phyloP scores from a whole-genome alignment of 2,113 vertebrate genomes.

The Anarhynchus alexandrinus region DNA sequence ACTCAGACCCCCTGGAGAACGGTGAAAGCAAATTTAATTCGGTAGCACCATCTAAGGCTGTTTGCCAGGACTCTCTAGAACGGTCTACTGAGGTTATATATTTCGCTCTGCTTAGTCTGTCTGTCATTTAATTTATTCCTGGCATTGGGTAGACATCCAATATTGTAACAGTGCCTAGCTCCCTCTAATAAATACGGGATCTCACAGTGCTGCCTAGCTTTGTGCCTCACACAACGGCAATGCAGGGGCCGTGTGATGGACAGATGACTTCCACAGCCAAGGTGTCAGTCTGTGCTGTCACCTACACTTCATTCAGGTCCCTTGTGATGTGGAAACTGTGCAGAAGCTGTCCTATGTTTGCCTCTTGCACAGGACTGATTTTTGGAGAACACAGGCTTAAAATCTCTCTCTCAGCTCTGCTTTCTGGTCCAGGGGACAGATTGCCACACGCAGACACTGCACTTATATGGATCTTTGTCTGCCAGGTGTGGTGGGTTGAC shows the following conservation, averaged over 20 bases:
- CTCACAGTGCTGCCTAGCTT: background rate
- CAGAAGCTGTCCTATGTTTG: background rate
- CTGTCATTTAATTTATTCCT: constrained; percentile 22
- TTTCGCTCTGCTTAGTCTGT: background rate
- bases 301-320: background rate
- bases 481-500: background rate
- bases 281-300: background rate
- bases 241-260: background rate
- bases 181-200: background rate
- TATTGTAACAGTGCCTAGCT: background rate
- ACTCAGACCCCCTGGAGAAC: background rate
- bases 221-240: rapidly evolving
- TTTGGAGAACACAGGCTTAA: background rate
- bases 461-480: background rate
- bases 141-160: background rate
- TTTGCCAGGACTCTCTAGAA: background rate
- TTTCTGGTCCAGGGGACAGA: background rate
- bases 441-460: rapidly evolving
- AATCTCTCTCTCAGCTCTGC: background rate
- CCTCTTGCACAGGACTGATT: background rate
- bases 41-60: background rate
- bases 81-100: background rate
- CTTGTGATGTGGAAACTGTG: background rate
- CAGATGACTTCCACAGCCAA: background rate
- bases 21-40: background rate